Evolutionary conservation across 2,888 invertebrate species (phyloP), one percentile per base, ranked within the genome.

Genomic region (Apantesis nais): DNA sequence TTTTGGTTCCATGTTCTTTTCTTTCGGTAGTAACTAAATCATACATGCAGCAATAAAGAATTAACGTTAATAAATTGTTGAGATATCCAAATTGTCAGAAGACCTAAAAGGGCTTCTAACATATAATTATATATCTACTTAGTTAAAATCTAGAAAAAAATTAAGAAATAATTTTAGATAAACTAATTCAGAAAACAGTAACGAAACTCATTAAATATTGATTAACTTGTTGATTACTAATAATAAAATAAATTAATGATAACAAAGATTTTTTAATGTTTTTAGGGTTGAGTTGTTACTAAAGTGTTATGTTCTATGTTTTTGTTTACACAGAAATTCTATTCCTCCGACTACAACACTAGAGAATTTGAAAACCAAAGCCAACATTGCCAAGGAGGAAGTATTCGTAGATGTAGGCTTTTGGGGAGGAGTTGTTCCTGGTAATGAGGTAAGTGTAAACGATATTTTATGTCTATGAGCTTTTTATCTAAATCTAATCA

Each of bases 401-500:
- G 91, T 96, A 58, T 96, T 94, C 78, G 96, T 97, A 0, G 97
- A 97, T 85, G 96, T 97, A 48, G 97, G 96, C 22, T 97, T 97
- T 90, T 97, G 97, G 97, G 97, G 97, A 61, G 97, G 97, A 22
- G 93, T 97, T 0, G 92, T 97, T 60, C 97, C 97, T 12, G 96
- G 95, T 55, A 97, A 97, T 88, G 89, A 95, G 83, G 96, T 96
- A 83, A 82, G 68, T 71, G 12, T n/a, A 55, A 22, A n/a, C 48
- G n/a, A 52, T 25, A 61, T 67, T 31, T 44, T n/a, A n/a, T 7
- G 19, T 25, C 39, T 9, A 52, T 52, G 31, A 19, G 41, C 2
- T 39, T 62, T 16, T 61, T 37, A 48, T 48, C 22, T 22, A 22
- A 48, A 48, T 48, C 19, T 7, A 48, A 19, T 44, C 22, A 52